phyloP scores from a whole-genome alignment of 2,113 vertebrate genomes.

The Lophochroa leadbeateri region DNA sequence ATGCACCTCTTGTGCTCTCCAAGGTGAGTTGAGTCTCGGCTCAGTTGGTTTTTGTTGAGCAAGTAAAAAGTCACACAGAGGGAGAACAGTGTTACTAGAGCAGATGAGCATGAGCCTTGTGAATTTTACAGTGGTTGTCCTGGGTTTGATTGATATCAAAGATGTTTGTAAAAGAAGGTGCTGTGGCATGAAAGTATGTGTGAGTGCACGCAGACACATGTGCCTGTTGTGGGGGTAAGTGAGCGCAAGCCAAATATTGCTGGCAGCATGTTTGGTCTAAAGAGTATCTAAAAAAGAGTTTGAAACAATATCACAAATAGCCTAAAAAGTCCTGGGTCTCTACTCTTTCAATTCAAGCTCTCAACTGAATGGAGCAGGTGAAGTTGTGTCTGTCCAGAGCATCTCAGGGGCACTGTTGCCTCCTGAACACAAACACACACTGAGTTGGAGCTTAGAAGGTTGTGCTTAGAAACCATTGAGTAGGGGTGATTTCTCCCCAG shows the following conservation, averaged over 20 bases:
- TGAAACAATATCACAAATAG: background rate
- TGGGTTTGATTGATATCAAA: background rate
- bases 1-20: background rate
- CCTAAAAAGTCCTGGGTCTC: background rate
- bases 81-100: background rate
- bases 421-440: accelerated
- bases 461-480: background rate
- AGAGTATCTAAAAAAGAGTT: background rate
- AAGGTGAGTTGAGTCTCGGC: background rate
- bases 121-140: background rate
- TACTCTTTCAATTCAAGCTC: background rate
- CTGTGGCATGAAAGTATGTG: background rate
- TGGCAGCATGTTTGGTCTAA: background rate
- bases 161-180: background rate
- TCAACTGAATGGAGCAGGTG: accelerated
- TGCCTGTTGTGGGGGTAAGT: background rate
- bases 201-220: background rate
- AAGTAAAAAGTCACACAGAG: background rate
- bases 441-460: accelerated
- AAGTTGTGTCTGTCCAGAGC: background rate
- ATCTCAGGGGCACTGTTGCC: background rate
- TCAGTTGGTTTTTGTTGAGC: background rate
- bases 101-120: background rate
- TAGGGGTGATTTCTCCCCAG: background rate
- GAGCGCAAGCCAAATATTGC: background rate